Conservation (phyloP, 2,113 vertebrate genomes). For the Scortum barcoo region DNA sequence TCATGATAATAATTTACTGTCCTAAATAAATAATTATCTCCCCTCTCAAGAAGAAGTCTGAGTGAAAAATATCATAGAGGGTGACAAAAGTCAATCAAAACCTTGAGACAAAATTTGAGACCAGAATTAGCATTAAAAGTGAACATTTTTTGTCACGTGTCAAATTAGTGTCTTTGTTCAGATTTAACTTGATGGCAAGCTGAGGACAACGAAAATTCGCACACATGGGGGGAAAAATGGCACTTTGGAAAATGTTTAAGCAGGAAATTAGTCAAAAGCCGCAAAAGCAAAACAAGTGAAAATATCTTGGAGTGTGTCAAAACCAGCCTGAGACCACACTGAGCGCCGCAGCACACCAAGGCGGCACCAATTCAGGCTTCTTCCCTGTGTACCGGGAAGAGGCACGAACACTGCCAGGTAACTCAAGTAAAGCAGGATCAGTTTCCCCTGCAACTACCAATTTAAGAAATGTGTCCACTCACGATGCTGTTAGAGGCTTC, state of each 20-base stretch:
- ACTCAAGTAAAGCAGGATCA: conserved; percentile 19
- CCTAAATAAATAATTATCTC: not conserved
- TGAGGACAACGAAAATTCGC: not conserved
- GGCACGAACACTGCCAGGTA: conserved; percentile 5
- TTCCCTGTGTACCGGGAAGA: not conserved
- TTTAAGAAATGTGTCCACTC: conserved; percentile 50
- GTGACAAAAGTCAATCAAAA: not conserved
- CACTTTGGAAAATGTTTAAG: not conserved
- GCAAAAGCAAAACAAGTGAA: not conserved
- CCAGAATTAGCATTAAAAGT: not conserved
- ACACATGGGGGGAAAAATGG: not conserved
- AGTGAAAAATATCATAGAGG: not conserved
- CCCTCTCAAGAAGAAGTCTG: not conserved
- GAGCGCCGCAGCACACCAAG: not conserved
- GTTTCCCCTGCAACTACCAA: conserved; percentile 46
- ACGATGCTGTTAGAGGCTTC: conserved; percentile 18
- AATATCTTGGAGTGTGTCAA: not conserved
- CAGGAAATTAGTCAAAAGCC: not conserved
- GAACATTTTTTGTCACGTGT: not conserved
- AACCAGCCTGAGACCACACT: not conserved
- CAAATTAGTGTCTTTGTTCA: not conserved
- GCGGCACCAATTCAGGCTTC: not conserved
- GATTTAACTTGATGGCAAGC: not conserved
- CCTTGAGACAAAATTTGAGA: not conserved
- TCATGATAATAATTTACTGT: not conserved